Percentiles rank a stretch among this genome's conserved stretches.
These are phyloP conservation scores for Sinocyclocheilus maitianheensis DNA, from an alignment of 2,113 vertebrate genomes.

Conservation along the genomic window DNA sequence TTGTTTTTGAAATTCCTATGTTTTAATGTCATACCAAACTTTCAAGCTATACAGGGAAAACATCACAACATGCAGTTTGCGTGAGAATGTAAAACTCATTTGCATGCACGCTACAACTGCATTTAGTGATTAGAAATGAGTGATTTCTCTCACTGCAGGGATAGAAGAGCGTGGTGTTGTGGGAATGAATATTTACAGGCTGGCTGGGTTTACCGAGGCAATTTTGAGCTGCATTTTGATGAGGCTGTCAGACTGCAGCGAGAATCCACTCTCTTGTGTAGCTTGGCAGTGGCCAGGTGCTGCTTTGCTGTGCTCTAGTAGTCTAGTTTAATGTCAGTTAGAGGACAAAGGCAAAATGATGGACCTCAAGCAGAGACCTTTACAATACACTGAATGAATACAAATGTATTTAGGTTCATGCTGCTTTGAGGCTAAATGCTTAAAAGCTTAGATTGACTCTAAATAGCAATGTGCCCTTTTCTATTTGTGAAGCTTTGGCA, in stretches of 20 bases:
- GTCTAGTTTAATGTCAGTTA: conserved; percentile 20
- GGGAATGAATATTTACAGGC: conserved; percentile 36
- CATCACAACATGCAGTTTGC: neutral
- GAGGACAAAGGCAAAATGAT: neutral
- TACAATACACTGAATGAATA: neutral
- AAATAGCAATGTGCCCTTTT: neutral
- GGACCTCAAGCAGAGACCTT: neutral
- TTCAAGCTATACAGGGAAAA: neutral
- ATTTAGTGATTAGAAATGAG: conserved; percentile 28
- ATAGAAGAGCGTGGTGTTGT: neutral
- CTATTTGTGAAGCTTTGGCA: neutral
- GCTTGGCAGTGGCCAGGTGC: conserved; percentile 26
- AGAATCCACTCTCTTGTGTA: neutral
- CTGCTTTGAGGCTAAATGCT: neutral
- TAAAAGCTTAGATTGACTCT: neutral
- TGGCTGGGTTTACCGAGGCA: conserved; percentile 8
- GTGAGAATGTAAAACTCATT: neutral
- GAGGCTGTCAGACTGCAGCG: conserved; percentile 30
- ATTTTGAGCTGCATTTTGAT: conserved; percentile 42
- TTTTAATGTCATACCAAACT: conserved; percentile 8
- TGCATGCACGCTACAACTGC: neutral
- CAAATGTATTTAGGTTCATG: neutral
- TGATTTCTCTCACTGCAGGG: conserved; percentile 13
- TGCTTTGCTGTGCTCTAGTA: conserved; percentile 2
- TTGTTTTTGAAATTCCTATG: neutral